Percentiles rank a stretch among this genome's conserved stretches.
Evolutionary conservation across 64 coral and sea anemone species (phyloP).

Genomic region (Actinia equina): DNA sequence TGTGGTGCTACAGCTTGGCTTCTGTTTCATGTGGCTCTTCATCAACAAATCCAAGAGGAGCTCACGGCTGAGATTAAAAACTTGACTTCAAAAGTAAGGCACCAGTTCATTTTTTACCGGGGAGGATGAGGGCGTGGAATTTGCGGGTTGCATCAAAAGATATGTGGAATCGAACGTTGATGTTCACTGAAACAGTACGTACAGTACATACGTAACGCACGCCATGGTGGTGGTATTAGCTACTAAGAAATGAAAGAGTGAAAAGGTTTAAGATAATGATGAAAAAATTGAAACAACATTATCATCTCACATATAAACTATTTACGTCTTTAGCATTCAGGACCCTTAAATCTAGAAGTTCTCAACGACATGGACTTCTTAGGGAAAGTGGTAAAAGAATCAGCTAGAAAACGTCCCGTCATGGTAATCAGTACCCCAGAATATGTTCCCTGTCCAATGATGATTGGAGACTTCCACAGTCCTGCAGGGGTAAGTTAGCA

Average conservation of each 20-base stretch:
- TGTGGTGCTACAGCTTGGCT: slow-evolving; percentile 45
- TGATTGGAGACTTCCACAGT: slow-evolving; percentile 45
- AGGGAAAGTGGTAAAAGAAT: slow-evolving; percentile 63
- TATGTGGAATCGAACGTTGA: too few species aligned
- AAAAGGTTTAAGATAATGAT: too few species aligned
- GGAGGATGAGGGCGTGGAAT: too few species aligned
- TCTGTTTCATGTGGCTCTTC: slow-evolving; percentile 51
- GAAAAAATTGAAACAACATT: too few species aligned
- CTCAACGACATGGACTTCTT: slow-evolving; percentile 47
- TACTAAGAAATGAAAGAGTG: too few species aligned
- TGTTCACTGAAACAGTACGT: too few species aligned
- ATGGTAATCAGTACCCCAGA: slow-evolving; percentile 60
- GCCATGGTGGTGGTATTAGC: too few species aligned
- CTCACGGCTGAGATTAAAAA: slow-evolving; percentile 26
- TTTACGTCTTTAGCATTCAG: slow-evolving; percentile 22
- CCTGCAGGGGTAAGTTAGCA: slow-evolving; percentile 44
- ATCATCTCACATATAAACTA: too few species aligned
- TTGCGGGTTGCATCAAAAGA: too few species aligned
- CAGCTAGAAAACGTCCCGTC: slow-evolving; percentile 44
- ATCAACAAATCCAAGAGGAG: slow-evolving; percentile 28
- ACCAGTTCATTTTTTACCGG: not conserved
- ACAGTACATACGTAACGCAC: too few species aligned
- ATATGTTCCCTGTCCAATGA: slow-evolving; percentile 61
- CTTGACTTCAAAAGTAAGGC: slow-evolving; percentile 17
- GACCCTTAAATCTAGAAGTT: slow-evolving; percentile 13